A percentile compares a stretch with the other conserved stretches of the same genome.
These are phyloP conservation scores for Leptosomus discolor DNA, from an alignment of 2,113 vertebrate genomes.

Conservation along the genomic window DNA sequence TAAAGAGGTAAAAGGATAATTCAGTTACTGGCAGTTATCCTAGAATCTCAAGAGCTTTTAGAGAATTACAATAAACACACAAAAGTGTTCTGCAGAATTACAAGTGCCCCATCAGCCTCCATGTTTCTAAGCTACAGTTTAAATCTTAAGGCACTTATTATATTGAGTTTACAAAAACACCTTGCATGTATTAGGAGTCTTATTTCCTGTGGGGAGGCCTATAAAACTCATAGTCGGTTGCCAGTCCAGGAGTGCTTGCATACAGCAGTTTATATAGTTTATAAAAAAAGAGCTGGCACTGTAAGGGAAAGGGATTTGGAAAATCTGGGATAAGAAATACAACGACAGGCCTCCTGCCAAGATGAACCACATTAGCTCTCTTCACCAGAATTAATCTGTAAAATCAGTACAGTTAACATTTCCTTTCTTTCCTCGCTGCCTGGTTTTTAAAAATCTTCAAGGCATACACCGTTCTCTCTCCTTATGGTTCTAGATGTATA, in stretches of 20 bases:
- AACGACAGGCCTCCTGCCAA: not conserved
- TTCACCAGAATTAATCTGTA: not conserved
- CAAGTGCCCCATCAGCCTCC: not conserved
- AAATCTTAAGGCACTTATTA: not conserved
- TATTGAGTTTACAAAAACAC: not conserved
- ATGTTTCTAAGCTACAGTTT: not conserved
- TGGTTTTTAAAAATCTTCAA: not conserved
- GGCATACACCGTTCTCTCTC: not conserved
- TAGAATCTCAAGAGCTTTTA: not conserved
- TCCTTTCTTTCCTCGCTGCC: not conserved
- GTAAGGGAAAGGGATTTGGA: not conserved
- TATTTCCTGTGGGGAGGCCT: not conserved
- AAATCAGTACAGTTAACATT: not conserved
- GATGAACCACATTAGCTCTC: not conserved
- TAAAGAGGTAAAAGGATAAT: not conserved
- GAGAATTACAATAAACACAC: not conserved
- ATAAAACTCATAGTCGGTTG: not conserved
- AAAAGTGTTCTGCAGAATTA: not conserved
- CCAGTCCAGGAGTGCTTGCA: not conserved
- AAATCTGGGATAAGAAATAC: conserved; percentile 7
- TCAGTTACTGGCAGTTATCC: not conserved
- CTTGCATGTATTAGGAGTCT: not conserved
- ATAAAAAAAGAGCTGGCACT: not conserved
- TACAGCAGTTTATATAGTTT: not conserved
- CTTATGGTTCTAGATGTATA: not conserved